Conservation (phyloP, 2,113 vertebrate species). For the Psammodynastes pulverulentus region DNA sequence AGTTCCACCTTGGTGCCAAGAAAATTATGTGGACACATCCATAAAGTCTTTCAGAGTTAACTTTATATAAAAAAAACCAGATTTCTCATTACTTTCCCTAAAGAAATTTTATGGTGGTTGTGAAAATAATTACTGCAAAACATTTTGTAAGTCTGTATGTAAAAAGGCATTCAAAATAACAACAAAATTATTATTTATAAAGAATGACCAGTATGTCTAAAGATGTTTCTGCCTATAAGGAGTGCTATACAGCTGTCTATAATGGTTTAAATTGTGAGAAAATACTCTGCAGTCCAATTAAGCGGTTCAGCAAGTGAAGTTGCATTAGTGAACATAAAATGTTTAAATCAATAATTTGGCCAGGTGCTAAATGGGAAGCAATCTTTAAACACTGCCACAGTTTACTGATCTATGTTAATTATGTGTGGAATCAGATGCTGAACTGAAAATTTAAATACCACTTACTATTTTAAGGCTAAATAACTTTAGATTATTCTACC, state of each 20-base stretch:
- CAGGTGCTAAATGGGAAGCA: not conserved
- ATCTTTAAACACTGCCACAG: not conserved
- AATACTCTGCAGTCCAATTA: not conserved
- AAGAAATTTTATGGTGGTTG: not conserved
- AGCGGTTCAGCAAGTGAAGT: not conserved
- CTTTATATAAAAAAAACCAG: not conserved
- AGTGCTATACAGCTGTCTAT: not conserved
- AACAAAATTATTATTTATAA: not conserved
- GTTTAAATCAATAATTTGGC: not conserved
- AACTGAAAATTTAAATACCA: not conserved
- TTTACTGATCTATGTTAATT: not conserved
- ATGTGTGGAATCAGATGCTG: not conserved
- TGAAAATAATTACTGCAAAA: not conserved
- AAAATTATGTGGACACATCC: not conserved
- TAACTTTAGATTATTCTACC: not conserved
- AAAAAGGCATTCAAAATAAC: not conserved
- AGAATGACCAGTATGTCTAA: not conserved
- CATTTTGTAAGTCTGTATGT: not conserved
- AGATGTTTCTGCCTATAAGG: not conserved
- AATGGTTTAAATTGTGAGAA: conserved; percentile 11
- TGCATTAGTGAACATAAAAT: not conserved
- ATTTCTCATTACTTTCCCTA: not conserved
- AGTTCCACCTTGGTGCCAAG: not conserved
- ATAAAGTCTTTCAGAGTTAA: not conserved
- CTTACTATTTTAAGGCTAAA: not conserved